A percentile compares a stretch with the other conserved stretches of the same genome.
phyloP scores from a whole-genome alignment of 1,140 invertebrate genomes.

The Calliphora vicina region DNA sequence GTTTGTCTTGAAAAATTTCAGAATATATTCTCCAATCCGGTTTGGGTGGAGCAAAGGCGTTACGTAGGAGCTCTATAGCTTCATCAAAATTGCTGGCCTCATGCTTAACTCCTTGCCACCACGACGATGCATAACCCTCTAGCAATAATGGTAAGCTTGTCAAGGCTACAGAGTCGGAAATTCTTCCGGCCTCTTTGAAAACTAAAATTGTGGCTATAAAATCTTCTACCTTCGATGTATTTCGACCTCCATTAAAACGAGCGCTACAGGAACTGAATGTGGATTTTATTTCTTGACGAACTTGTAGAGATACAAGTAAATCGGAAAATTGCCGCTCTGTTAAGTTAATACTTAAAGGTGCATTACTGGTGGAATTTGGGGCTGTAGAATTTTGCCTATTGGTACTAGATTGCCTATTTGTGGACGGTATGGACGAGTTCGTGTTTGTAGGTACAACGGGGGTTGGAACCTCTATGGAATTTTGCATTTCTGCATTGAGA shows the following conservation, averaged over 20 bases:
- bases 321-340: constrained; percentile 23
- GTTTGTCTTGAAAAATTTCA: constrained; percentile 24
- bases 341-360: background rate
- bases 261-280: constrained; percentile 28
- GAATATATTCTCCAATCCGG: constrained; percentile 31
- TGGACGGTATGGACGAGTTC: too few species aligned
- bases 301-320: constrained; percentile 8
- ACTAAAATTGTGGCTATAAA: constrained; percentile 36
- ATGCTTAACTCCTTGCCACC: constrained; percentile 39
- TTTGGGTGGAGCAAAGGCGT: constrained; percentile 29
- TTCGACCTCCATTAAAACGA: constrained; percentile 29
- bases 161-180: background rate
- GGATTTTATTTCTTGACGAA: constrained; percentile 18
- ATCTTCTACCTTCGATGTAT: constrained; percentile 13
- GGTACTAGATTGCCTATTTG: background rate
- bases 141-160: constrained; percentile 25
- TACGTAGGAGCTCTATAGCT: background rate
- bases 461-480: background rate
- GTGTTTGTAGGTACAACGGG: too few species aligned
- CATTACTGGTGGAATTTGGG: background rate
- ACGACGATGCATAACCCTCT: constrained; percentile 34
- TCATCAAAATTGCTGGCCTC: too few species aligned
- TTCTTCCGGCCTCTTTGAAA: constrained; percentile 36
- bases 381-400: background rate
- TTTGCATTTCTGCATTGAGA: too few species aligned